phyloP scores from a whole-genome alignment of 2,797 vertebrate genomes.

The Anomalospiza imberbis region DNA sequence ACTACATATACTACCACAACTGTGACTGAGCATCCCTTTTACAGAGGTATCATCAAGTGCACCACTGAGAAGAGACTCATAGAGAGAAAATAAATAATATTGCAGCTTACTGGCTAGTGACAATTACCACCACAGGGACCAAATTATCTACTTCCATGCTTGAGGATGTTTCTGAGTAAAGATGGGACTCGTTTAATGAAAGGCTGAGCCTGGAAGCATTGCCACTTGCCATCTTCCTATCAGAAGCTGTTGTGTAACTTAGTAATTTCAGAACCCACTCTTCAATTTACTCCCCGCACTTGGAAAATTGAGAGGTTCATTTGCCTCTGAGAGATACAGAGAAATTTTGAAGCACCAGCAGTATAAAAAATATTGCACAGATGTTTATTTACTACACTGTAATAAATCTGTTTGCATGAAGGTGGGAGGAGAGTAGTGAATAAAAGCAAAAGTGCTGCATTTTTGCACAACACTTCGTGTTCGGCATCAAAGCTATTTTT shows the following conservation, averaged over 20 bases:
- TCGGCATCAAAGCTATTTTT: background rate
- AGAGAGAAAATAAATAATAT: background rate
- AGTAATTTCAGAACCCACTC: background rate
- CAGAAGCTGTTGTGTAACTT: background rate
- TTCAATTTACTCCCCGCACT: background rate
- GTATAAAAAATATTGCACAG: background rate
- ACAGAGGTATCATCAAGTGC: rapidly evolving
- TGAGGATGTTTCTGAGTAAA: background rate
- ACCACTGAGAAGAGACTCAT: background rate
- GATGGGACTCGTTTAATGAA: background rate
- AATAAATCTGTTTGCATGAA: background rate
- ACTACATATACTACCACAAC: background rate
- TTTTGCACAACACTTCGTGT: background rate
- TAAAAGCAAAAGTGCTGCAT: background rate
- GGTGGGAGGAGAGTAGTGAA: background rate
- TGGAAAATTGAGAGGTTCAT: background rate
- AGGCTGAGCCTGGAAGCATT: background rate
- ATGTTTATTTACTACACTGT: background rate
- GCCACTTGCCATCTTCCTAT: background rate
- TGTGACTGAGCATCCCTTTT: background rate
- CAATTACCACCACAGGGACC: background rate
- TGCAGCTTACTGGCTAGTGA: background rate
- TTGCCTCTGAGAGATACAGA: background rate
- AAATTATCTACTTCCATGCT: background rate
- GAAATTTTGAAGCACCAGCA: background rate